Base-by-base conservation (phyloP, 1,140 invertebrate species). In the Coelopa frigida region DNA sequence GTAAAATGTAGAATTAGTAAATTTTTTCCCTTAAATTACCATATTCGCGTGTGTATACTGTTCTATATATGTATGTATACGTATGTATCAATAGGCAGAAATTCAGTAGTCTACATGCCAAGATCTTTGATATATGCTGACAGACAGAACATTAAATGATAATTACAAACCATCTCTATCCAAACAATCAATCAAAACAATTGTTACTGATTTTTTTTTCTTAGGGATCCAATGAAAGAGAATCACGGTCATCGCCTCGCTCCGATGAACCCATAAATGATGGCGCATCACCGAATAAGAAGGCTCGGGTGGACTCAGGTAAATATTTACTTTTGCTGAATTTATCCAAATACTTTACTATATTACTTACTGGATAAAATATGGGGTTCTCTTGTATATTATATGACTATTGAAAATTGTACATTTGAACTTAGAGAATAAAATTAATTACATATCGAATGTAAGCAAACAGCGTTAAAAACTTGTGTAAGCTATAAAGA, bases 151-250 rank as follows among this genome's bases (percentile, higher is more conserved):
- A n/a, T n/a, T n/a, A n/a, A n/a, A n/a, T n/a, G n/a, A n/a, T n/a
- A n/a, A n/a, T n/a, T n/a, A n/a, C n/a, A n/a, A n/a, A n/a, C n/a
- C n/a, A n/a, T n/a, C n/a, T n/a, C n/a, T n/a, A n/a, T n/a, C n/a
- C n/a, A n/a, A n/a, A n/a, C n/a, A n/a, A n/a, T n/a, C n/a, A n/a
- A n/a, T n/a, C n/a, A n/a, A n/a, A n/a, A n/a, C n/a, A n/a, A n/a
- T n/a, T n/a, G n/a, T n/a, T n/a, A n/a, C n/a, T n/a, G n/a, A n/a
- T 36, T 23, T 44, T 40, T 50, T 17, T 15, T 38, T 22, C 56
- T 48, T 39, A 64, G 61, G 61, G 61, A 41, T 65, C 61, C 55
- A 65, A 64, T 57, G 61, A 64, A 45, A 61, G 61, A 65, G 59
- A 62, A 46, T 61, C 61, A 12, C 61, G 61, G 49, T 64, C 61